phyloP scores from a whole-genome alignment of 2,888 invertebrate genomes.

The Platycheirus rosarum region DNA sequence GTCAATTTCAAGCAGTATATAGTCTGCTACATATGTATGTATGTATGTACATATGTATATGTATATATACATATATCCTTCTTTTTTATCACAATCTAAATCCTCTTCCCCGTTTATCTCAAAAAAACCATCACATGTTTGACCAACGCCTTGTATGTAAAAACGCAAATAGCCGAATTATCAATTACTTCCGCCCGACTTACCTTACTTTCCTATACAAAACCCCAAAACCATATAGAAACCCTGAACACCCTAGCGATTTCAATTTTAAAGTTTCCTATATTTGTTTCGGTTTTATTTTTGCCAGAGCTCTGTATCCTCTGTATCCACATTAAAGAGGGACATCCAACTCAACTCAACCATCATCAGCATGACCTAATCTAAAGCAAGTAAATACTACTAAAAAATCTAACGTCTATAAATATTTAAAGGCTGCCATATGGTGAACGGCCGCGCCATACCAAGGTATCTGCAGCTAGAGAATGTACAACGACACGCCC shows the following conservation, averaged over 20 bases:
- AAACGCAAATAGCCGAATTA: constrained; percentile 31
- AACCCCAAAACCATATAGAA: background rate
- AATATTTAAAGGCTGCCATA: constrained; percentile 72
- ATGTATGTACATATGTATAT: too few relatives aligned
- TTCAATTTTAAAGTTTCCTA: constrained; percentile 63
- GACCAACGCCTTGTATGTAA: background rate
- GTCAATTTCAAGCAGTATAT: too few relatives aligned
- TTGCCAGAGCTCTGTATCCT: background rate
- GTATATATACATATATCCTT: too few relatives aligned
- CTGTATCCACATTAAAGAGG: constrained; percentile 36
- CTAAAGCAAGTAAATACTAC: constrained; percentile 73
- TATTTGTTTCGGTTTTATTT: constrained; percentile 27
- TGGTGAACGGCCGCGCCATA: constrained; percentile 38
- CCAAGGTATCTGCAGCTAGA: constrained; percentile 17
- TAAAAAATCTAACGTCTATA: constrained; percentile 67
- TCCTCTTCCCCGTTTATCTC: too few relatives aligned
- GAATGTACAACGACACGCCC: constrained; percentile 59
- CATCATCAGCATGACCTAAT: constrained; percentile 64
- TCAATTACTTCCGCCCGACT: constrained; percentile 61
- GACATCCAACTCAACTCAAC: background rate
- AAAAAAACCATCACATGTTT: too few relatives aligned
- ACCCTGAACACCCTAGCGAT: constrained; percentile 18
- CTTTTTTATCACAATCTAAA: too few relatives aligned
- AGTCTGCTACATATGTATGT: too few relatives aligned
- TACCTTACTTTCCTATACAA: constrained; percentile 32